Conservation (phyloP, 2,113 vertebrate genomes). For the Petromus typicus region DNA sequence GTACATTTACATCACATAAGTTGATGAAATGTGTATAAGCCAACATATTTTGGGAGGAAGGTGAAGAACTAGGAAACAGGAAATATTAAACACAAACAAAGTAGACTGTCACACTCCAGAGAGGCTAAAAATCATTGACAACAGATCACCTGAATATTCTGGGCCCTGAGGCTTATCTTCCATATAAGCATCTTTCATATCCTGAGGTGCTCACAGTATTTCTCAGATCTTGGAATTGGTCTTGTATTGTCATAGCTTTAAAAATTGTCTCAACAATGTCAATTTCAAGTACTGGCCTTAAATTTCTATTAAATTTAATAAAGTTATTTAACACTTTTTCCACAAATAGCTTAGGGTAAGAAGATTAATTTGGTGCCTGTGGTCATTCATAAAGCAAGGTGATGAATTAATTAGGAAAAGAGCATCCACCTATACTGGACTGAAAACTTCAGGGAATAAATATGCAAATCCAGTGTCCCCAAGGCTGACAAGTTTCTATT, state of each 20-base stretch:
- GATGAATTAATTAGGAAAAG: conserved; percentile 58
- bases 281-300: neutral
- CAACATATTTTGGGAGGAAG: neutral
- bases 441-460: conserved; percentile 61
- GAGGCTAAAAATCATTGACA: neutral
- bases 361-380: neutral
- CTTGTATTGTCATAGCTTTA: neutral
- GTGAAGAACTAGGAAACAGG: neutral
- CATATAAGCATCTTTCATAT: neutral
- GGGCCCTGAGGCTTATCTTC: neutral
- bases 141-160: neutral
- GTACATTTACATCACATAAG: neutral
- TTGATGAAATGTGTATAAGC: neutral
- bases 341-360: neutral
- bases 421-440: conserved; percentile 32
- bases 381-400: conserved; percentile 4
- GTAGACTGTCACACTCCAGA: neutral
- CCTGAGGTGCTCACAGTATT: neutral
- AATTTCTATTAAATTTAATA: conserved; percentile 37
- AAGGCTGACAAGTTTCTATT: conserved; percentile 77
- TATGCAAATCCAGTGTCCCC: conserved; percentile 70
- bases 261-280: neutral
- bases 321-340: conserved; percentile 28
- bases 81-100: conserved; percentile 29
- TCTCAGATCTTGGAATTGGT: neutral